Evolutionary conservation across 2,113 vertebrate genomes (phyloP), one percentile per base, ranked within the genome.

Genomic region (Pollachius pollachius): DNA sequence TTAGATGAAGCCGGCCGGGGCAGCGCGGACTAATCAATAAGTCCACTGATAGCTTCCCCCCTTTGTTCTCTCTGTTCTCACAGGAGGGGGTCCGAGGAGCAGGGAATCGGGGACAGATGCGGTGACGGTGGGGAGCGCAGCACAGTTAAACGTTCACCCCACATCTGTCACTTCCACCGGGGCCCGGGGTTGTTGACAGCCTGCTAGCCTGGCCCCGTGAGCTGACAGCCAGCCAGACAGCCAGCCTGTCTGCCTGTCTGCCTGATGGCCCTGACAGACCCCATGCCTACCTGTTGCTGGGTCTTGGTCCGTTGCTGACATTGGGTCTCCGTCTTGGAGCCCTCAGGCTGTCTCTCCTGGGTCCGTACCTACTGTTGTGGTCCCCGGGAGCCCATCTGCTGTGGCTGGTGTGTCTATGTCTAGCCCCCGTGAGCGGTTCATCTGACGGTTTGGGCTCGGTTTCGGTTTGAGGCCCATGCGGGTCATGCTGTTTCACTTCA

Each of bases 141-240:
- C 67, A 64, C 79, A 88, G 91, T 90, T 91, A 91, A 91, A 90
- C 85, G 92, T 91, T 93, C 91, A 91, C 90, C 88, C 85, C 89
- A 91, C 92, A 93, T 92, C 92, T 93, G 92, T 89, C 85, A 80
- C 80, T 87, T 72, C 60, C 70, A 80, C 75, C 48, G 41, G 68
- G 74, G 34, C 62, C 84, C 75, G 87, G 83, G 81, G 74, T 83
- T 82, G 87, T 87, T 79, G 81, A 80, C 83, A 81, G 75, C 73
- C 72, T 61, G 84, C 76, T 76, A 69, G 73, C 60, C 72, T 63
- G 73, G n/a, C 52, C 73, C 34, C 7, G 34, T 7, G 34, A 37
- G 34, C 34, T 4, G 34, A 3, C 34, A 37, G 34, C 34, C 34
- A 37, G 34, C 34, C 34, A 37, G 34, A 3, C 34, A 65, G 19